Percentiles rank a stretch among this genome's conserved stretches.
Evolutionary conservation across 2,797 vertebrate genomes (phyloP).

Genomic region (Acanthurus lineatus): DNA sequence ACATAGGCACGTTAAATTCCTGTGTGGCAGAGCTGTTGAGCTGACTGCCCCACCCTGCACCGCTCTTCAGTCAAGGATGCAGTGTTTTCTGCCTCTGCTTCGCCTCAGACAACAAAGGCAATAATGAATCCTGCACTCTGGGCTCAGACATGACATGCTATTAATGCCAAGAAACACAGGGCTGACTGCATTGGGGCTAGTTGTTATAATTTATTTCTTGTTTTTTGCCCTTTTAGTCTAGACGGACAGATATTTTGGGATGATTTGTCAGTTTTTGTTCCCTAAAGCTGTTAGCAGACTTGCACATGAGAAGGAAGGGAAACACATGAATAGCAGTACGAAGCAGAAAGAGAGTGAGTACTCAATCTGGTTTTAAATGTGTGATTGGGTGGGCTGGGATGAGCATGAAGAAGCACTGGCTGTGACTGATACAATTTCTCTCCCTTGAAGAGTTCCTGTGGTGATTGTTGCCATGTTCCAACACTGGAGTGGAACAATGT

Average conservation of each 20-base stretch:
- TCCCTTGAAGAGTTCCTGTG: conserved; percentile 75
- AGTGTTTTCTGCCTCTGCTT: conserved; percentile 51
- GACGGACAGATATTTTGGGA: conserved; percentile 49
- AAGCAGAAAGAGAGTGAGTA: conserved; percentile 22
- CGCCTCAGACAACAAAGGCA: conserved; percentile 58
- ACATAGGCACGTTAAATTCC: conserved; percentile 36
- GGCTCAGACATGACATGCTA: conserved; percentile 46
- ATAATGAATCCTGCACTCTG: conserved; percentile 56
- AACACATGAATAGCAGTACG: conserved; percentile 52
- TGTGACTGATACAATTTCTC: conserved; percentile 81
- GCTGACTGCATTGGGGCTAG: conserved; percentile 1
- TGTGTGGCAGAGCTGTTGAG: conserved; percentile 49
- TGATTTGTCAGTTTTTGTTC: conserved; percentile 55
- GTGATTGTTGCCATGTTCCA: conserved; percentile 79
- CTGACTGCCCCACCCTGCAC: conserved; percentile 63
- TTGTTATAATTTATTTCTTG: conserved; percentile 26
- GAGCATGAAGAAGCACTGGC: conserved; percentile 71
- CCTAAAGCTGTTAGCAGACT: conserved; percentile 29
- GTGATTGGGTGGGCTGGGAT: conserved; percentile 72
- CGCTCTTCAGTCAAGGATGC: conserved; percentile 62
- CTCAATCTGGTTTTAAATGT: conserved; percentile 74
- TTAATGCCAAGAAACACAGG: conserved; percentile 43
- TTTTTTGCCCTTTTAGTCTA: conserved; percentile 34
- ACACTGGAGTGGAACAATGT: conserved; percentile 75
- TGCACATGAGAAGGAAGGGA: conserved; percentile 33